Evolutionary conservation across 2,888 invertebrate species (phyloP).

Genomic region (Calephelis perditalis): DNA sequence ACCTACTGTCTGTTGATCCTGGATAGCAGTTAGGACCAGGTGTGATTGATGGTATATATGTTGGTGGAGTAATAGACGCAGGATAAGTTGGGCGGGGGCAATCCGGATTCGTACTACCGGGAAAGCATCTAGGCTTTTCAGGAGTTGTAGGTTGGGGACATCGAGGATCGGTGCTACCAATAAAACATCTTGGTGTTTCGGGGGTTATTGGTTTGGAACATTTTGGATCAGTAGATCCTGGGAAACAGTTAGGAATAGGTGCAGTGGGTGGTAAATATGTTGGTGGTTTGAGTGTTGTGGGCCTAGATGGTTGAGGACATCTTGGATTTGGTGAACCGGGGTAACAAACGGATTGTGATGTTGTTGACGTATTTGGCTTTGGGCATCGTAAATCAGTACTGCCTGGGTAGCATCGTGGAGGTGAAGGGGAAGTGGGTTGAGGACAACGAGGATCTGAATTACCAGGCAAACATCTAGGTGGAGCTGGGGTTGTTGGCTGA

Average conservation of each 20-base stretch:
- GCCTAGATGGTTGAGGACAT: constrained; percentile 39
- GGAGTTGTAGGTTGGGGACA: constrained; percentile 45
- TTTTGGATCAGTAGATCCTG: constrained; percentile 41
- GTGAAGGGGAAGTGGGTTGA: constrained; percentile 33
- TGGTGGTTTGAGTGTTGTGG: constrained; percentile 31
- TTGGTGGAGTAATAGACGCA: background rate
- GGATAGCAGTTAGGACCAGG: constrained; percentile 25
- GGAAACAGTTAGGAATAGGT: constrained; percentile 37
- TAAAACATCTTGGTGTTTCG: constrained; percentile 33
- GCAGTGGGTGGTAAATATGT: constrained; percentile 33
- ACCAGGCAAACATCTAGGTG: constrained; percentile 45
- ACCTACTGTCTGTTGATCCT: constrained; percentile 29
- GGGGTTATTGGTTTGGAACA: constrained; percentile 33
- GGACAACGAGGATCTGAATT: constrained; percentile 49
- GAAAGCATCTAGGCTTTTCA: constrained; percentile 35
- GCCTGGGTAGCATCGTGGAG: constrained; percentile 44
- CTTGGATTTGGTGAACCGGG: constrained; percentile 37
- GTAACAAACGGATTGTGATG: constrained; percentile 32
- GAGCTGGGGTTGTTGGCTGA: constrained; percentile 40
- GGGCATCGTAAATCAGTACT: constrained; percentile 35
- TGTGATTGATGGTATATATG: constrained; percentile 23
- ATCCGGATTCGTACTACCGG: constrained; percentile 43
- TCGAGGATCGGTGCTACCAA: constrained; percentile 48
- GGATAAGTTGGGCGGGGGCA: constrained; percentile 31
- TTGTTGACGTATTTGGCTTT: no score